These are phyloP conservation scores for Pristionchus fissidentatus DNA, from an alignment of 2,888 invertebrate species.

Conservation along the genomic window DNA sequence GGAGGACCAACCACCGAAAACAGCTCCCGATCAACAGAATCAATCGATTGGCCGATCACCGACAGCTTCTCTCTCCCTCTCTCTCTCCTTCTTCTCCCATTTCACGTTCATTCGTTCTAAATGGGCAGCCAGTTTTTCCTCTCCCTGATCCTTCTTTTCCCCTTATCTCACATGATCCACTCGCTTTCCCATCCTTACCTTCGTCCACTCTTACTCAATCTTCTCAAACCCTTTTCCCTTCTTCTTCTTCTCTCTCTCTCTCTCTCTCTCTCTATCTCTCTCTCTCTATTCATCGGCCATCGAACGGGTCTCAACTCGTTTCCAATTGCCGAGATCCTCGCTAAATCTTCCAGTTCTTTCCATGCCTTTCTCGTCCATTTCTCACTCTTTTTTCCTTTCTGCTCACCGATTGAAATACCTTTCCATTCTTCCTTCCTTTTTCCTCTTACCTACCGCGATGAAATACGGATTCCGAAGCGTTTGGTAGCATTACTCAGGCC, in stretches of 20 bases:
- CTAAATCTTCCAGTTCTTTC: slow-evolving; percentile 43
- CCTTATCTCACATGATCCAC: slow-evolving; percentile 37
- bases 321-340: slow-evolving; percentile 33
- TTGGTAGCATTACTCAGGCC: too few relatives aligned
- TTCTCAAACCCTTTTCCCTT: slow-evolving; percentile 34
- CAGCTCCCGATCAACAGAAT: slow-evolving; percentile 5
- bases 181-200: slow-evolving; percentile 44
- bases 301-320: slow-evolving; percentile 43
- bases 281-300: slow-evolving; percentile 24
- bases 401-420: neutral
- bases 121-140: slow-evolving; percentile 48
- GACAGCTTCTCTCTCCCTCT: slow-evolving; percentile 6
- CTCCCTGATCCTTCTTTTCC: slow-evolving; percentile 5
- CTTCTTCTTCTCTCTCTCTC: slow-evolving; percentile 23
- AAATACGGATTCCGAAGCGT: too few relatives aligned
- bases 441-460: too few relatives aligned
- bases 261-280: too few relatives aligned
- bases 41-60: slow-evolving; percentile 8
- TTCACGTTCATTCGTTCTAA: slow-evolving; percentile 46
- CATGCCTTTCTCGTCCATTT: slow-evolving; percentile 26
- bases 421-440: neutral
- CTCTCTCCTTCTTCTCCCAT: neutral
- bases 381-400: slow-evolving; percentile 6
- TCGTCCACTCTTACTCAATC: slow-evolving; percentile 34
- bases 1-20: neutral